A percentile compares a stretch with the other conserved stretches of the same genome.
Evolutionary conservation across 92 coral and sea anemone species (phyloP).

Genomic region (Muricea muricata): DNA sequence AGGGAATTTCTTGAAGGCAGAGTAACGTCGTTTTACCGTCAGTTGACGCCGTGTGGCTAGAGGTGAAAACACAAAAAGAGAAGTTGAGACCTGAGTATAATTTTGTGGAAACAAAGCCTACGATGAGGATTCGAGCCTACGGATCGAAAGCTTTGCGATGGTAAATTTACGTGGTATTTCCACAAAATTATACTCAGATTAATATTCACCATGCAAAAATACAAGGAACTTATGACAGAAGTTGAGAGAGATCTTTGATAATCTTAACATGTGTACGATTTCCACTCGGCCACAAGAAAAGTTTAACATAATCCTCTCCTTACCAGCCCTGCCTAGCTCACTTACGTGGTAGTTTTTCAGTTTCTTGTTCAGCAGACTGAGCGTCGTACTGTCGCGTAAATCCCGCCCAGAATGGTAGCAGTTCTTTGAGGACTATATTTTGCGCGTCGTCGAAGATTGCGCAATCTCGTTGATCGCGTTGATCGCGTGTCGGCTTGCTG

Average conservation of each 20-base stretch:
- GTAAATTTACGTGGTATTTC: too few relatives aligned
- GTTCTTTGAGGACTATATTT: constrained; percentile 83
- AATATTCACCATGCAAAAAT: too few relatives aligned
- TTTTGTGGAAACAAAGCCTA: too few relatives aligned
- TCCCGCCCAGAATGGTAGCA: constrained; percentile 98
- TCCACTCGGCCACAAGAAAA: too few relatives aligned
- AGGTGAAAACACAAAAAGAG: not conserved
- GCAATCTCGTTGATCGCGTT: constrained; percentile 88
- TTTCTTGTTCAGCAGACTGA: constrained; percentile 62
- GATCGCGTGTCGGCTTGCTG: constrained; percentile 82
- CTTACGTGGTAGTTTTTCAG: constrained; percentile 92
- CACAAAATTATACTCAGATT: too few relatives aligned
- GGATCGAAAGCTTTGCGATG: too few relatives aligned
- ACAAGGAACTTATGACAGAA: too few relatives aligned
- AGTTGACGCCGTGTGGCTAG: constrained; percentile 91
- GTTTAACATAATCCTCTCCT: too few relatives aligned
- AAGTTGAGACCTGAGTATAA: too few relatives aligned
- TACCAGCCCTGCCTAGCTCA: not conserved
- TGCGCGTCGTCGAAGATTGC: constrained; percentile 92
- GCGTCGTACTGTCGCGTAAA: constrained; percentile 81
- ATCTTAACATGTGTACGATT: too few relatives aligned
- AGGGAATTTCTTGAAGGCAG: constrained; percentile 83
- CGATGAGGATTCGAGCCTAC: too few relatives aligned
- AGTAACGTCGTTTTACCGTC: constrained; percentile 79
- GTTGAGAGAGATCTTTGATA: too few relatives aligned